phyloP scores from a whole-genome alignment of 2,888 invertebrate genomes.

The Eupithecia tripunctaria region DNA sequence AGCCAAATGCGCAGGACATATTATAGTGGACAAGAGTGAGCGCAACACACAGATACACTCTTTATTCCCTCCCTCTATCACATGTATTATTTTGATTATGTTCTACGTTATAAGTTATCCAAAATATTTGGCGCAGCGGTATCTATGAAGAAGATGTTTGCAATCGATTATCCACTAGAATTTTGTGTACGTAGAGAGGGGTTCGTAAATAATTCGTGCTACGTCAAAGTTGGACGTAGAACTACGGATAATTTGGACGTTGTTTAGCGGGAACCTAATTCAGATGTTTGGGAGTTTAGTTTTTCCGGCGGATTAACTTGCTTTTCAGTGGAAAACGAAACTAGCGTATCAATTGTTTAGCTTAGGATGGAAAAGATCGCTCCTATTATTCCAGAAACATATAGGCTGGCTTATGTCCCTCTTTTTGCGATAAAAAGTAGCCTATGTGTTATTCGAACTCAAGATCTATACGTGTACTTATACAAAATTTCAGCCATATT shows the following conservation, averaged over 20 bases:
- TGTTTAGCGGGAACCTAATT: constrained; percentile 16
- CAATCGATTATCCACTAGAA: background rate
- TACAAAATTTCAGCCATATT: background rate
- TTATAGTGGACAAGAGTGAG: too few relatives aligned
- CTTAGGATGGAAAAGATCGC: background rate
- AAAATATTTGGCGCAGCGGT: background rate
- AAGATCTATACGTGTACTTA: background rate
- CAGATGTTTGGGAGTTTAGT: background rate
- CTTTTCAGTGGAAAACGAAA: background rate
- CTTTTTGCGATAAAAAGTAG: background rate
- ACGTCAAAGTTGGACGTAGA: constrained; percentile 26
- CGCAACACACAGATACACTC: too few relatives aligned
- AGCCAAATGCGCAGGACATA: too few relatives aligned
- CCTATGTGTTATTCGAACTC: background rate
- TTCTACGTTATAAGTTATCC: too few relatives aligned
- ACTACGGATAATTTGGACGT: constrained; percentile 28
- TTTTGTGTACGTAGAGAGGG: constrained; percentile 11
- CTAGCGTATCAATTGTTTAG: background rate
- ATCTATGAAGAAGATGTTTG: background rate
- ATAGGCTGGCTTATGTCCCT: background rate
- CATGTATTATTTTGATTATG: too few relatives aligned
- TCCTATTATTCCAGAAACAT: background rate
- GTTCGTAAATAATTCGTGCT: constrained; percentile 18
- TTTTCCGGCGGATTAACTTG: background rate
- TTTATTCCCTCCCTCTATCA: too few relatives aligned